A percentile compares a stretch with the other conserved stretches of the same genome.
Evolutionary conservation across 2,888 invertebrate genomes (phyloP).

Genomic region (Stramonita haemastoma): DNA sequence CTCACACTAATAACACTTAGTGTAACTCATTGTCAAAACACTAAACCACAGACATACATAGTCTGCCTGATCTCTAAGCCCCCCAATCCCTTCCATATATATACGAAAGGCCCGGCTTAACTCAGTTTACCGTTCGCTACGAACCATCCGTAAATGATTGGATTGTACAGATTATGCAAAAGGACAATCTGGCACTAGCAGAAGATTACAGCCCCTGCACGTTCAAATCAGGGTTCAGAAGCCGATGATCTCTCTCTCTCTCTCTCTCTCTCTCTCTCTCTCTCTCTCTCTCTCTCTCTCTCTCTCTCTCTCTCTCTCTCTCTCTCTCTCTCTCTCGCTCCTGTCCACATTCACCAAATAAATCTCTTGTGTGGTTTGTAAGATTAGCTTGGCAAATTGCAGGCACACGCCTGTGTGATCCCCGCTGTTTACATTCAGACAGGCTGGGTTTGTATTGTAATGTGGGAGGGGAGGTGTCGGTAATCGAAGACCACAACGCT

Average conservation of each 20-base stretch:
- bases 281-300: neutral
- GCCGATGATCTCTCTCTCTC: neutral
- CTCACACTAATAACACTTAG: no score
- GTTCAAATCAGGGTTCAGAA: neutral
- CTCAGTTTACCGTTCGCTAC: neutral
- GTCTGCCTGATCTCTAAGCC: no score
- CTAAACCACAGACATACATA: no score
- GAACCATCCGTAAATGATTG: slow-evolving; percentile 7
- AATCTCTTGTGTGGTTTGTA: neutral
- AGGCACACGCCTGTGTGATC: neutral
- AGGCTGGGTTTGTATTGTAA: no score
- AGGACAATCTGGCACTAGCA: neutral
- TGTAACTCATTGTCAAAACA: no score
- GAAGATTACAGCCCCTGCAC: neutral
- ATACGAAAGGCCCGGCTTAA: neutral
- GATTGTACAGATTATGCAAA: neutral
- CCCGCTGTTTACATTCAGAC: neutral
- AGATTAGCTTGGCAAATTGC: slow-evolving; percentile 10
- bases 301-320: neutral
- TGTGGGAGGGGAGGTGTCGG: no score
- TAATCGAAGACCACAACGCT: no score
- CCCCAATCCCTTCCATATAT: no score
- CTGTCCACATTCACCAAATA: neutral
- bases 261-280: no score
- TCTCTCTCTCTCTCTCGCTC: neutral